Conservation (phyloP, 2,888 invertebrate species). For the Phyllotreta cruciferae region DNA sequence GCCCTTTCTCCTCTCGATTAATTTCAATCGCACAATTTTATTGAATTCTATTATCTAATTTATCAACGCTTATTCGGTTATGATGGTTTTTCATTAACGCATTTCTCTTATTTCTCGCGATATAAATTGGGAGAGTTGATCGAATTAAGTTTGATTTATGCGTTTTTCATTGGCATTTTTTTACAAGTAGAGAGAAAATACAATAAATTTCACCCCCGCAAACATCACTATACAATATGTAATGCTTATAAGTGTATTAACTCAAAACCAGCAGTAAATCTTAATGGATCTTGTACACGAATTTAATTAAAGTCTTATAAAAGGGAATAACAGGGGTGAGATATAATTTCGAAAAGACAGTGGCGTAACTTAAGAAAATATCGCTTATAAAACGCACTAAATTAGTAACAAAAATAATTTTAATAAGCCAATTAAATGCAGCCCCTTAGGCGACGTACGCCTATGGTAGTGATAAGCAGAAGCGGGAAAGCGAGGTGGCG, state of each 20-base stretch:
- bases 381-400: too few species aligned
- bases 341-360: not conserved
- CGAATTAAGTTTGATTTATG: constrained; percentile 8
- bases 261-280: constrained; percentile 20
- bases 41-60: constrained; percentile 42
- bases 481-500: constrained; percentile 4
- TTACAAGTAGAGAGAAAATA: constrained; percentile 1
- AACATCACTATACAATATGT: constrained; percentile 12
- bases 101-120: not conserved
- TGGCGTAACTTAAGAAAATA: not conserved
- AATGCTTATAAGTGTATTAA: constrained; percentile 15
- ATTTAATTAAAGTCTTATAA: constrained; percentile 22
- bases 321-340: constrained; percentile 5
- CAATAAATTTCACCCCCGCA: constrained; percentile 8
- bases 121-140: constrained; percentile 8
- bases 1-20: constrained; percentile 36
- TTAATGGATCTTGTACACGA: constrained; percentile 23
- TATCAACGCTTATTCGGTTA: constrained; percentile 38
- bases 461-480: not conserved
- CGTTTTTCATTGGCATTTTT: not conserved
- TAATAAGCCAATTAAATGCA: too few species aligned
- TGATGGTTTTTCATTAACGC: constrained; percentile 22
- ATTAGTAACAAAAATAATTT: too few species aligned
- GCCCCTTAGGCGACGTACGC: not conserved
- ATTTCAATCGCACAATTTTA: constrained; percentile 42